Conservation (phyloP, 1,140 invertebrate genomes). For the Lepidurus apus region DNA sequence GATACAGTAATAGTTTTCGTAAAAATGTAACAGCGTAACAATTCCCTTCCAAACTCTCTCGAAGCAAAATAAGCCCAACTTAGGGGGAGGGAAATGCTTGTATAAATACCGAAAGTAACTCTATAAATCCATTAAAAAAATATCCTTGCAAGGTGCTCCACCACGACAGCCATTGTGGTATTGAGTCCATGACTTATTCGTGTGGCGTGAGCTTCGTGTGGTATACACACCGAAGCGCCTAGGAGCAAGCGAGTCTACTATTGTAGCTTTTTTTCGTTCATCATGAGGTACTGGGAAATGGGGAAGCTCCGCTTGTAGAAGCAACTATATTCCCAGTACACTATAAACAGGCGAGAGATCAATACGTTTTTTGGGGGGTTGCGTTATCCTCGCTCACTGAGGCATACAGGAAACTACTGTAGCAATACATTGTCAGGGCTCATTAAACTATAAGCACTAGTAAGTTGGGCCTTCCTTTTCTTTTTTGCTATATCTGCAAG, state of each 20-base stretch:
- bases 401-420: background rate
- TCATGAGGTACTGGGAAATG: background rate
- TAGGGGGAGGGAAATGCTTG: too few species aligned
- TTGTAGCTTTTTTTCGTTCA: background rate
- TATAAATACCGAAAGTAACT: too few species aligned
- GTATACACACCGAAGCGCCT: background rate
- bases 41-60: too few species aligned
- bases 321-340: background rate
- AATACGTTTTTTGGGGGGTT: background rate
- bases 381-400: background rate
- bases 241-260: background rate
- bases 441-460: background rate
- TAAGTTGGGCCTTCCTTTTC: background rate
- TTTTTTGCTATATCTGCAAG: background rate
- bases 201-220: background rate
- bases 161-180: background rate
- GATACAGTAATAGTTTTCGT: background rate
- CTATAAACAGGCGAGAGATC: conserved; percentile 5
- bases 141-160: background rate
- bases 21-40: background rate
- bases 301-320: background rate
- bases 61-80: too few species aligned
- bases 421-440: background rate
- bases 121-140: too few species aligned
- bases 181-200: background rate